Base-by-base conservation (phyloP, 2,888 invertebrate species). In the Pharmacophagus antenor region DNA sequence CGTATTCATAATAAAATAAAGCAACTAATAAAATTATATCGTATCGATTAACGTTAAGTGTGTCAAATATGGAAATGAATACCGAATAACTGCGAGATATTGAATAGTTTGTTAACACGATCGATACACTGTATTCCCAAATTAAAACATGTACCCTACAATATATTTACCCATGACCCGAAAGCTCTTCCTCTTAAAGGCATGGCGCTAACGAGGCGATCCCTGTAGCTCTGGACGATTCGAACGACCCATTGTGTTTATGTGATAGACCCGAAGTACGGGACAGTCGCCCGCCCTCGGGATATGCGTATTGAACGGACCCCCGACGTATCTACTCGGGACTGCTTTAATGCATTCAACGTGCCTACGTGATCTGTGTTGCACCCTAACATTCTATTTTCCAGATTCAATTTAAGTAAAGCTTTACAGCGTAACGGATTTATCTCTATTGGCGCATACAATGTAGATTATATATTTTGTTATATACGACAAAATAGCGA, bases 311-410 rank as follows among this genome's bases (percentile, higher is more conserved):
- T 53, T 53, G 58, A 53, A 58, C 31, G 27, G 37, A 15, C 12
- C 12, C 27, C 51, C 31, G 51, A 51, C 54, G n/a, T 58, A 53
- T 54, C 47, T 31, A 27, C 27, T 54, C 46, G 18, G 27, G 49
- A 3, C 23, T 37, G 47, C 52, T 46, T 42, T 48, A 54, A 54
- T 59, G 49, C 59, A 54, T 59, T 59, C 59, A 58, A n/a, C 20
- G 52, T 54, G 48, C 54, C 54, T 49, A 48, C 54, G 48, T 54
- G 54, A 59, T 37, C 41, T 47, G 58, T 22, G 54, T 49, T 59
- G 53, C 54, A 53, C 41, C 48, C 48, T 59, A 49, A 54, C 59
- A 59, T 49, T 59, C 48, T 41, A 59, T 59, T 59, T 59, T 42
- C 54, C 37, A 58, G 37, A 53, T 58, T 58, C 58, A 53, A 58